These are phyloP conservation scores for Jaculus jaculus DNA, from an alignment of 2,113 vertebrate species.

Conservation along the genomic window DNA sequence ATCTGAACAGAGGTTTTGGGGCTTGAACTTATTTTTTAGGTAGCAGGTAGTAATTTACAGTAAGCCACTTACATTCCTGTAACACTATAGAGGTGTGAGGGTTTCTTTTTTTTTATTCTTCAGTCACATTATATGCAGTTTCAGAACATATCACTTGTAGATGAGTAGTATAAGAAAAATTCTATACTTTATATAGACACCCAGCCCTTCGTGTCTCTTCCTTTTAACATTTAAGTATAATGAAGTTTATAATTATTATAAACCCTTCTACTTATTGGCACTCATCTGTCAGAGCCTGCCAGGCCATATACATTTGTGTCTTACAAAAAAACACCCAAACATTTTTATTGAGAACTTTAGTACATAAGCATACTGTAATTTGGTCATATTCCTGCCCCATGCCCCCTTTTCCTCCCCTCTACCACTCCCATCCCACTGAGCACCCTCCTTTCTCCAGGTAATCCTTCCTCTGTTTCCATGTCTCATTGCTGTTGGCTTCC, in stretches of 20 bases:
- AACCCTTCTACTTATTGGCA: not conserved
- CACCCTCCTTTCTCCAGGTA: too few relatives aligned
- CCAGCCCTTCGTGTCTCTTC: not conserved
- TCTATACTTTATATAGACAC: constrained; percentile 14
- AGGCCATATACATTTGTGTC: not conserved
- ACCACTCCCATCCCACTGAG: too few relatives aligned
- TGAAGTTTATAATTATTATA: constrained; percentile 2
- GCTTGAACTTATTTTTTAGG: constrained; percentile 2
- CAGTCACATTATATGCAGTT: constrained; percentile 5
- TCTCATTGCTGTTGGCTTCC: too few relatives aligned
- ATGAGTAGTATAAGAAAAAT: not conserved
- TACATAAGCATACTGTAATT: too few relatives aligned
- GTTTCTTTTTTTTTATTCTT: constrained; percentile 13
- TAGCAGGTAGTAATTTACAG: not conserved
- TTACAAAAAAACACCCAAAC: too few relatives aligned
- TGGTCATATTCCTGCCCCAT: too few relatives aligned
- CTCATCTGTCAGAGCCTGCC: not conserved
- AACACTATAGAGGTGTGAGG: not conserved
- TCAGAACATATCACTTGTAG: constrained; percentile 19
- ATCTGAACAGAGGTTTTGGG: not conserved
- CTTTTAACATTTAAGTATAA: constrained; percentile 21
- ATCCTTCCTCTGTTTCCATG: too few relatives aligned
- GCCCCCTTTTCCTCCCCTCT: too few relatives aligned
- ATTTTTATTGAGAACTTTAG: too few relatives aligned
- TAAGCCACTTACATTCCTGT: not conserved